phyloP scores from a whole-genome alignment of 2,888 invertebrate species.

The Esperia sulphurella region DNA sequence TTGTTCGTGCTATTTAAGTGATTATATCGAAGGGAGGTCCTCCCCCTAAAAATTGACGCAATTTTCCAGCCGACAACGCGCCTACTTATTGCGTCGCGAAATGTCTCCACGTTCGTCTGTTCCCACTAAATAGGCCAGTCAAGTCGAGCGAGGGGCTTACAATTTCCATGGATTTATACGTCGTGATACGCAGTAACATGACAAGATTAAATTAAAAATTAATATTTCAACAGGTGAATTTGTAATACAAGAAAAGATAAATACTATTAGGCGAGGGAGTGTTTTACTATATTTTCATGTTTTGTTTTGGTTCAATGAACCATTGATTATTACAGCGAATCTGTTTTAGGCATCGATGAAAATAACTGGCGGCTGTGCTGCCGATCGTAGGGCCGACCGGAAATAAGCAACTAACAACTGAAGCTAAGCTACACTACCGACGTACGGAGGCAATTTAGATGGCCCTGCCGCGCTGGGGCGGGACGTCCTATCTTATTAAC shows the following conservation, averaged over 20 bases:
- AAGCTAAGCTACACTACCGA: constrained; percentile 28
- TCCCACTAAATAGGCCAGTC: constrained; percentile 53
- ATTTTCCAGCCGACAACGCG: constrained; percentile 67
- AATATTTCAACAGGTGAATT: constrained; percentile 5
- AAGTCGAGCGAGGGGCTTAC: constrained; percentile 23
- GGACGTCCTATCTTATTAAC: constrained; percentile 35
- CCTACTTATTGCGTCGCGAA: constrained; percentile 64
- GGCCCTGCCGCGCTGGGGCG: constrained; percentile 27
- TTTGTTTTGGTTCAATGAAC: constrained; percentile 3
- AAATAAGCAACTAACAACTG: constrained; percentile 57
- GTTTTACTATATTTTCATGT: background rate
- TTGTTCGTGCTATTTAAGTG: constrained; percentile 50
- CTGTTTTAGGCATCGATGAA: constrained; percentile 3
- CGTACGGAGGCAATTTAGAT: background rate
- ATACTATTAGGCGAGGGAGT: background rate
- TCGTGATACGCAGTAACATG: constrained; percentile 34
- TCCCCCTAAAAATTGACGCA: constrained; percentile 60
- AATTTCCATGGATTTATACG: constrained; percentile 43
- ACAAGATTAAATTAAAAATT: constrained; percentile 13
- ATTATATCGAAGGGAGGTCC: constrained; percentile 44
- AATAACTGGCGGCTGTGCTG: constrained; percentile 39
- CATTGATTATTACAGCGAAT: background rate
- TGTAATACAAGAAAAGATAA: background rate
- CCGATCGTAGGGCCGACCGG: constrained; percentile 52
- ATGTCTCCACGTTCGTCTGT: constrained; percentile 48